Evolutionary conservation across 2,797 vertebrate species (phyloP).

Genomic region (Glossophaga mutica): DNA sequence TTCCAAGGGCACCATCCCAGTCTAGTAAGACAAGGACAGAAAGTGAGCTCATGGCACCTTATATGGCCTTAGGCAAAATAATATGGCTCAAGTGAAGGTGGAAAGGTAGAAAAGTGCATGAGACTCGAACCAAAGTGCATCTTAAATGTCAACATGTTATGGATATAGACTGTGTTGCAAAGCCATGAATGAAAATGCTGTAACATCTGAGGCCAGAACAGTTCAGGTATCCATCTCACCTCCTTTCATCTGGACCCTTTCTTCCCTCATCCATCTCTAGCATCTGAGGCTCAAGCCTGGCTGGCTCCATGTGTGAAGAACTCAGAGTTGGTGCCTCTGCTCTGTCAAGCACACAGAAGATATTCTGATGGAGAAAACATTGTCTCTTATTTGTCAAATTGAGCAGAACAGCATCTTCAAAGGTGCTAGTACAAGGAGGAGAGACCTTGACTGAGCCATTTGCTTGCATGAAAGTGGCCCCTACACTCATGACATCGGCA

Average conservation of each 20-base stretch:
- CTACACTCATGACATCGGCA: rapidly evolving
- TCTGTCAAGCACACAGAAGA: not conserved
- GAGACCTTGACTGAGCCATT: not conserved
- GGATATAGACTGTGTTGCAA: not conserved
- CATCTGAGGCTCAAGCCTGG: not conserved
- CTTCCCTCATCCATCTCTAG: not conserved
- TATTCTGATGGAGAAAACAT: not conserved
- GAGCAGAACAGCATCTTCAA: not conserved
- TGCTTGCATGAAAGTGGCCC: not conserved
- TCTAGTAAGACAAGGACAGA: not conserved
- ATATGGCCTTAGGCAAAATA: not conserved
- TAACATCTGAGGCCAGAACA: not conserved
- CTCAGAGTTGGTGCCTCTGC: not conserved
- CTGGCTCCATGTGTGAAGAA: not conserved
- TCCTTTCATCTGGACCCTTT: not conserved
- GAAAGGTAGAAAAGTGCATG: not conserved
- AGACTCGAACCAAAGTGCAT: not conserved
- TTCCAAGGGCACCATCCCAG: not conserved
- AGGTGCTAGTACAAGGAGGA: not conserved
- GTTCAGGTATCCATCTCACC: not conserved
- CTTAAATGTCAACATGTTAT: not conserved
- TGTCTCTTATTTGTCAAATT: no score
- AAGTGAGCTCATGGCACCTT: not conserved
- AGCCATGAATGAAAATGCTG: not conserved
- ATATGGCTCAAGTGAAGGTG: not conserved